Evolutionary conservation across 2,113 vertebrate species (phyloP), one percentile per base, ranked within the genome.

Genomic region (Hystrix brachyura): DNA sequence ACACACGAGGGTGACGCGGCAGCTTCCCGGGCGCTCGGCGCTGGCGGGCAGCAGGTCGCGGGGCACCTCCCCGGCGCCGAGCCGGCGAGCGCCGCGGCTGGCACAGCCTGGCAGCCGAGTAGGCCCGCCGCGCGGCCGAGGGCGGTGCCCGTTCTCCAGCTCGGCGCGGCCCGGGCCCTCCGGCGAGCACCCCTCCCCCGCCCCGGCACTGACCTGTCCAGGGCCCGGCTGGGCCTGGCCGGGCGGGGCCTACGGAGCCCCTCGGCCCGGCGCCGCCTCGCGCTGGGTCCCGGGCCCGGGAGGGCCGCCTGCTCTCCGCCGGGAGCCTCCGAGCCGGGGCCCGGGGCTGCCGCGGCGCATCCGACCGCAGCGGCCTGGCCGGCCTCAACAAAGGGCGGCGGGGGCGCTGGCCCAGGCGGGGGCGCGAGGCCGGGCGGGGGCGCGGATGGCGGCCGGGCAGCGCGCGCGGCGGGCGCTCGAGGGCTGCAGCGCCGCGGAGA

Each of bases 171-270:
- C 74, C 53, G n/a, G 79, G 18, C 88, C 90, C 69, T 90, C 34
- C 67, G 18, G 69, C 64, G 38, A 91, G 89, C 87, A 87, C 87
- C 97, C 94, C 92, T 96, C 97, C 96, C 97, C 97, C 97, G 98
- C 95, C 92, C 87, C 88, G 91, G 84, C 98, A 97, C 97, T 98
- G 98, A 98, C 98, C 98, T 98, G 98, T 98, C 98, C 97, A 94
- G 97, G 97, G 97, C 98, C 97, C 92, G 86, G 97, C 95, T 95
- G 97, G 97, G 97, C 98, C 97, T 96, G 94, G 96, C 94, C 97
- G 96, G 97, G 97, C 97, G 95, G 96, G 92, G 97, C 97, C 94
- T 96, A 96, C 80, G 74, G 93, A 95, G 97, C 97, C 97, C 94
- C 97, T 94, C 90, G 94, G 97, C 97, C 97, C 96, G 96, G 97